phyloP scores from a whole-genome alignment of 2,797 vertebrate genomes.

The Crenuchus spilurus region DNA sequence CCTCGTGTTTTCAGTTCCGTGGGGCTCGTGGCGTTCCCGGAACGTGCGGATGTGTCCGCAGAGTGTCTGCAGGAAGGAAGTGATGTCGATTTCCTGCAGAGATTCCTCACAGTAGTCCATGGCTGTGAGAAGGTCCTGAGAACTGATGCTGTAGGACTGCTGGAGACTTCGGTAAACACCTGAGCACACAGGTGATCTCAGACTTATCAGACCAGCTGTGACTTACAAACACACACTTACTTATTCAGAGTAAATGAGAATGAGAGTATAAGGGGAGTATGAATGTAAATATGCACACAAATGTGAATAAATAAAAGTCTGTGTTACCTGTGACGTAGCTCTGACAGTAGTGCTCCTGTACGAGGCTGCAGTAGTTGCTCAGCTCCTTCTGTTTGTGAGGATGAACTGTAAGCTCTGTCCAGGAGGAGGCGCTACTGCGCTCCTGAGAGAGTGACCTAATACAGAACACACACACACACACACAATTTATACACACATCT shows the following conservation, averaged over 20 bases:
- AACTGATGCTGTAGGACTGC: conserved; percentile 85
- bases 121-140: conserved; percentile 90
- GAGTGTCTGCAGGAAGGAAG: conserved; percentile 88
- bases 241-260: too few relatives aligned
- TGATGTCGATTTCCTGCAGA: conserved; percentile 95
- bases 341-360: conserved; percentile 95
- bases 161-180: conserved; percentile 94
- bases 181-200: conserved; percentile 66
- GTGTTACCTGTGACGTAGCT: conserved; percentile 86
- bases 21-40: conserved; percentile 65
- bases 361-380: conserved; percentile 87
- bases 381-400: conserved; percentile 89
- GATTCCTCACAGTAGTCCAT: conserved; percentile 98
- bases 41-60: conserved; percentile 88
- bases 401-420: conserved; percentile 83
- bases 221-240: conserved; percentile 7
- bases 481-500: conserved; percentile 12
- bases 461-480: conserved; percentile 28
- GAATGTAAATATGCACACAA: too few relatives aligned
- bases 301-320: not conserved
- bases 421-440: conserved; percentile 80
- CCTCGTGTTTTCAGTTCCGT: not conserved
- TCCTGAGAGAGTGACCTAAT: conserved; percentile 88
- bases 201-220: too few relatives aligned
- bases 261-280: too few relatives aligned